Conservation (phyloP, 2,113 vertebrate genomes). For the Archocentrus centrarchus region DNA sequence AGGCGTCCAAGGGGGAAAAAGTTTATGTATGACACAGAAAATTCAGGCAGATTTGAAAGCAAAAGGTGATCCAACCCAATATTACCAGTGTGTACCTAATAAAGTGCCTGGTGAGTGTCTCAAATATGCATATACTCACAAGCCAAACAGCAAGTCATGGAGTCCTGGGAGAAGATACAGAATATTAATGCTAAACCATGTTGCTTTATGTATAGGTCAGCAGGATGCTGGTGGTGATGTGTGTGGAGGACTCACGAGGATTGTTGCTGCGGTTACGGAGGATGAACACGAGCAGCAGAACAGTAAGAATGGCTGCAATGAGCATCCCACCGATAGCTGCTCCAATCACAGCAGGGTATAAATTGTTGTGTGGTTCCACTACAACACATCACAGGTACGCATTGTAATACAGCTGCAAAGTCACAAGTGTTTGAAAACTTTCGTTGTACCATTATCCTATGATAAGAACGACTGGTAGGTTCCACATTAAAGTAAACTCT, state of each 20-base stretch:
- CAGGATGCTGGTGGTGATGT: neutral
- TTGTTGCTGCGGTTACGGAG: conserved; percentile 85
- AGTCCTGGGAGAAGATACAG: conserved; percentile 75
- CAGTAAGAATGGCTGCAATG: conserved; percentile 77
- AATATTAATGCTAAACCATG: neutral
- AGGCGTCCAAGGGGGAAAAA: neutral
- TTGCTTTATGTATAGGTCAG: neutral
- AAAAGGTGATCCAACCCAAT: neutral
- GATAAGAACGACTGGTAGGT: neutral
- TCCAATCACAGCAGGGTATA: conserved; percentile 86
- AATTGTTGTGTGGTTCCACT: conserved; percentile 83
- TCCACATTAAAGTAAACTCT: neutral
- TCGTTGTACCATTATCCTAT: neutral
- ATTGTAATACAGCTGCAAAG: conserved; percentile 35
- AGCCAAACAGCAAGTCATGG: conserved; percentile 86
- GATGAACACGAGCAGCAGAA: conserved; percentile 83
- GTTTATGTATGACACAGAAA: neutral
- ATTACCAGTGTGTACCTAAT: neutral
- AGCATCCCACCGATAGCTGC: conserved; percentile 86
- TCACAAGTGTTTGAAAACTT: neutral
- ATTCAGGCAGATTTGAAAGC: neutral
- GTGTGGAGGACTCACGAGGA: conserved; percentile 81
- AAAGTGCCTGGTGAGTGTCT: neutral
- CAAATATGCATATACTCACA: conserved; percentile 75
- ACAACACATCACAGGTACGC: conserved; percentile 77